Base-by-base conservation (phyloP, 2,888 invertebrate species). In the Pasiphila rectangulata region DNA sequence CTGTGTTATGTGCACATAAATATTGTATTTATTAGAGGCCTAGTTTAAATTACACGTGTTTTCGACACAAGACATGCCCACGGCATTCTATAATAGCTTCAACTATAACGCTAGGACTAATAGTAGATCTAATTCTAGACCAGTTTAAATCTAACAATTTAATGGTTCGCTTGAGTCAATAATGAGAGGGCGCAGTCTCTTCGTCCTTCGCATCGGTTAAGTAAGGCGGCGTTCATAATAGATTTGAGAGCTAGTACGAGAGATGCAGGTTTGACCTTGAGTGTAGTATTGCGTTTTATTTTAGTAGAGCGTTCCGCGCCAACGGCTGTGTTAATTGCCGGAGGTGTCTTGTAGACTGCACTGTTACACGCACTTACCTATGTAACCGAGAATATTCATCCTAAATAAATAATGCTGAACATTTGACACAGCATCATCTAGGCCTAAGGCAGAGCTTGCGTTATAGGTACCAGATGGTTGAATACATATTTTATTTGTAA, bases 261-360 rank as follows among this genome's bases (percentile, higher is more conserved):
- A 47, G 46, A 36, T 47, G 46, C 46, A 47, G 12, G 10, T 19
- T 17, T 30, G 36, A 10, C 46, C 46, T 47, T 47, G 46, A 4
- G 4, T 39, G 39, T 37, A 19, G 21, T 13, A 19, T 30, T 36
- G 19, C 37, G 47, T 42, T 42, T 47, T 38, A 42, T 47, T 47
- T 47, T 42, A 24, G 46, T 46, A 32, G 13, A 13, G 13, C 34
- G 37, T 47, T 47, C 27, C 47, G 42, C 47, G 25, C 38, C 42
- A 47, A 21, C 37, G 42, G 25, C 19, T 19, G 3, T 6, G 42
- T 25, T 27, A 47, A 47, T 42, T 34, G 16, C 27, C 20, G 10
- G 20, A 35, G 4, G 25, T 32, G 15, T 21, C 9, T 41, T 17
- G 20, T 23, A 13, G 9, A 32, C 21, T 21, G 17, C 10, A 32